Evolutionary conservation across 2,797 vertebrate species (phyloP).

Genomic region (Fistularia tabacaria): DNA sequence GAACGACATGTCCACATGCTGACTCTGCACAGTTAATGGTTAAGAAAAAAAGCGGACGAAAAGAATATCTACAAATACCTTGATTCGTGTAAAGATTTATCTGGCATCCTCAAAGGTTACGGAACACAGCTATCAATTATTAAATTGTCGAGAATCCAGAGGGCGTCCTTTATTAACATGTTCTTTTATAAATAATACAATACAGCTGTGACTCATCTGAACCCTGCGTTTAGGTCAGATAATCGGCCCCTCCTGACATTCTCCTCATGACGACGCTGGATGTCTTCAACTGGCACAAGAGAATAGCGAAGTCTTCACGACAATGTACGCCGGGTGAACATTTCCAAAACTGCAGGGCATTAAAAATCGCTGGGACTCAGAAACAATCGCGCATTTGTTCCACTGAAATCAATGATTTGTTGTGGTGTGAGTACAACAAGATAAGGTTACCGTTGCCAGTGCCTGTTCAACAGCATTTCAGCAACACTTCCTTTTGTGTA

Average conservation of each 20-base stretch:
- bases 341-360: constrained; percentile 3
- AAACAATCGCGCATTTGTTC: constrained; percentile 10
- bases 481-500: no score
- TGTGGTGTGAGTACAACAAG: constrained; percentile 22
- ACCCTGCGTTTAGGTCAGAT: constrained; percentile 15
- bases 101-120: constrained; percentile 26
- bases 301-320: not conserved
- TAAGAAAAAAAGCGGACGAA: no score
- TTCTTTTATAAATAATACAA: constrained; percentile 16
- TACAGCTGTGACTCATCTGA: constrained; percentile 12
- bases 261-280: constrained; percentile 19
- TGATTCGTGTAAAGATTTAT: no score
- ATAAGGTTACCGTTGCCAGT: constrained; percentile 23
- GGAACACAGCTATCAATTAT: constrained; percentile 21
- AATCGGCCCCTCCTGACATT: constrained; percentile 9
- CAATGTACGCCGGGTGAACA: not conserved
- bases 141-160: constrained; percentile 9
- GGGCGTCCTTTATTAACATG: constrained; percentile 21
- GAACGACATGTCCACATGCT: no score
- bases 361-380: constrained; percentile 8
- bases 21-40: no score
- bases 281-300: constrained; percentile 17
- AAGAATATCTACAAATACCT: no score
- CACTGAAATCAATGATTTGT: constrained; percentile 28
- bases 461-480: no score